These are phyloP conservation scores for Pempheris klunzingeri DNA, from an alignment of 2,797 vertebrate species.

Conservation along the genomic window DNA sequence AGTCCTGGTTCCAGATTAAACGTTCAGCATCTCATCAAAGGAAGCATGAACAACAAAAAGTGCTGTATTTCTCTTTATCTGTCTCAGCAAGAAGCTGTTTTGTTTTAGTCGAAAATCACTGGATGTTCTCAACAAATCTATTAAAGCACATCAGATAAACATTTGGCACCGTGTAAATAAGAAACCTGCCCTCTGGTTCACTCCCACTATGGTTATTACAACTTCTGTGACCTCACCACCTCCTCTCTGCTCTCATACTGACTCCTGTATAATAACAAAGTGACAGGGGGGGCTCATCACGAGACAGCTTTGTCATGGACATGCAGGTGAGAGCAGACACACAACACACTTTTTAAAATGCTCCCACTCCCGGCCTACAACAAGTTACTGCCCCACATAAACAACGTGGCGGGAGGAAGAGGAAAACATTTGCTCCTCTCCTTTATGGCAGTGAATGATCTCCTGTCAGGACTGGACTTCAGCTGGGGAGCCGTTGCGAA, in stretches of 20 bases:
- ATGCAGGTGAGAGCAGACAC: slow-evolving; percentile 32
- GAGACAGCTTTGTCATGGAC: slow-evolving; percentile 32
- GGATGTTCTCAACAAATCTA: slow-evolving; percentile 33
- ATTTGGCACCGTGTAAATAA: slow-evolving; percentile 67
- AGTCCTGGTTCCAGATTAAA: slow-evolving; percentile 18
- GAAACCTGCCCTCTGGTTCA: slow-evolving; percentile 35
- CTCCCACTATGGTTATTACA: slow-evolving; percentile 31
- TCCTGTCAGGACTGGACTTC: slow-evolving; percentile 62
- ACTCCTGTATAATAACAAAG: slow-evolving; percentile 48
- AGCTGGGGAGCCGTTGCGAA: slow-evolving; percentile 59
- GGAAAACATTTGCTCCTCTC: slow-evolving; percentile 48
- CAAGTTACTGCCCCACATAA: slow-evolving; percentile 43
- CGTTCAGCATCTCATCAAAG: slow-evolving; percentile 24
- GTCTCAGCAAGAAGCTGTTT: slow-evolving; percentile 31
- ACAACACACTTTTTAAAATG: slow-evolving; percentile 33
- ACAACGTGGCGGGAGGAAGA: slow-evolving; percentile 23
- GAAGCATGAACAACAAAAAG: slow-evolving; percentile 40
- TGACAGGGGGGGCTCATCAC: slow-evolving; percentile 25
- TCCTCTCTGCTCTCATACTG: slow-evolving; percentile 27
- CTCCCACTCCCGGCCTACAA: slow-evolving; percentile 26
- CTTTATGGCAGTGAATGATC: slow-evolving; percentile 64
- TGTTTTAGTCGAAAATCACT: slow-evolving; percentile 34
- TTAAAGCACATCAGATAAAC: slow-evolving; percentile 56
- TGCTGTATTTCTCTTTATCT: slow-evolving; percentile 15
- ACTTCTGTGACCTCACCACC: slow-evolving; percentile 28